Conservation (phyloP, 1,140 invertebrate genomes). For the Ceratina japonica region DNA sequence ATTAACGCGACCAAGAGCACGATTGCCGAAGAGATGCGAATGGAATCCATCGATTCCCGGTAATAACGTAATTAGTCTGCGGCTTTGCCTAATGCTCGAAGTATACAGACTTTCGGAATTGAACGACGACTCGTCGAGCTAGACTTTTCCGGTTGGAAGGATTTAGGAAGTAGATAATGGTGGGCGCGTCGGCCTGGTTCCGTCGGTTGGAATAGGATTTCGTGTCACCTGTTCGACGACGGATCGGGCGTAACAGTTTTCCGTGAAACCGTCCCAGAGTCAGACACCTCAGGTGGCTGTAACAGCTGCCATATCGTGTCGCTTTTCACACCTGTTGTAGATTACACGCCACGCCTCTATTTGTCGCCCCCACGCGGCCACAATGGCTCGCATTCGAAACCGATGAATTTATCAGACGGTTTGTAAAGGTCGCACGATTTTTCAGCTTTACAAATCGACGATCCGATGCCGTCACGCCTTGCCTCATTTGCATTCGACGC, state of each 20-base stretch:
- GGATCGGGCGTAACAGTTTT: background rate
- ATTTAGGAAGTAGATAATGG: conserved; percentile 25
- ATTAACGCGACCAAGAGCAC: conserved; percentile 45
- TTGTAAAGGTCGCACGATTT: background rate
- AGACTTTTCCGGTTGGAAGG: too few relatives aligned
- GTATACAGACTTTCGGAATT: conserved; percentile 47
- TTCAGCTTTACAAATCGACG: background rate
- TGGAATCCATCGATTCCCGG: conserved; percentile 24
- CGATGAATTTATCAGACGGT: background rate
- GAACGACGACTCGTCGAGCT: too few relatives aligned
- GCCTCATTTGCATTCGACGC: conserved; percentile 36
- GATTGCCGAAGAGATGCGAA: conserved; percentile 34
- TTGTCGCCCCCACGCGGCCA: background rate
- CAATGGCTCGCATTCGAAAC: background rate
- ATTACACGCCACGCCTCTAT: conserved; percentile 30
- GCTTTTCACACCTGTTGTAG: conserved; percentile 21
- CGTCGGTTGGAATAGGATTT: background rate
- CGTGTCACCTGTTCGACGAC: background rate
- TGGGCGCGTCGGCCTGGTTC: background rate
- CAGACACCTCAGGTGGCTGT: background rate
- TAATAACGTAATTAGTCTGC: conserved; percentile 44
- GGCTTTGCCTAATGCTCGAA: conserved; percentile 30
- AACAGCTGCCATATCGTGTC: conserved; percentile 12
- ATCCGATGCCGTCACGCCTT: background rate
- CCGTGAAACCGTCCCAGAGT: background rate